Evolutionary conservation across 2,113 vertebrate genomes (phyloP), one percentile per base, ranked within the genome.

Genomic region (Dipodomys spectabilis): DNA sequence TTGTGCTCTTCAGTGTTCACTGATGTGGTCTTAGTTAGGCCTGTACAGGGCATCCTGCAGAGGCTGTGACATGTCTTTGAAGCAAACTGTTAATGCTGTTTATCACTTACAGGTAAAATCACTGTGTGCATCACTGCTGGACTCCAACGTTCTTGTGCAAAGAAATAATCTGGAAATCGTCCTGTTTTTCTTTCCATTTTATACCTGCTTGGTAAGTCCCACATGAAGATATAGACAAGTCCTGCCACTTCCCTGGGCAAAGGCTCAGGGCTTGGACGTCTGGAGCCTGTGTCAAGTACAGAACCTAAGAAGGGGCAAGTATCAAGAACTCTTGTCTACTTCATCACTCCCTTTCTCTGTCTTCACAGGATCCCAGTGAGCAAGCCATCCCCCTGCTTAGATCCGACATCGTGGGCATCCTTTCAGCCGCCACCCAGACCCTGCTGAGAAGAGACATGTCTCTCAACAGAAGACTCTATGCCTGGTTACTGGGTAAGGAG

Each of bases 371-470:
- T 84, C 95, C 98, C 89, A 95, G 28, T 0, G 98, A 99, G 87
- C 95, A 98, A 60, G 91, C 97, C 69, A 97, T 99, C 78, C 94
- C 98, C 7, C 82, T 99, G 67, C 97, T 19, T 78, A 95, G 91
- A 7, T 92, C 98, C 16, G 99, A 99, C 82, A 71, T 99, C 68
- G 98, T 99, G 65, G 95, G 93, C 10, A 94, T 99, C 85, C 98
- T 99, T 74, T 98, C 99, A 15, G 98, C 99, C 2, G 99, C 99
- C 53, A 97, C 97, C 0, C 99, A 99, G 88, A 99, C 99, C 0
- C 97, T 99, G 28, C 98, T 99, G 94, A 99, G 99, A 86, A 99
- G 99, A 97, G 99, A 99, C 96, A 99, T 99, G 99, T 99, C 99
- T 68, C 98, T 99, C 30, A 99, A 99, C 94, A 98, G 99, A 96